phyloP scores from a whole-genome alignment of 2,113 vertebrate species.

The Osmerus mordax region DNA sequence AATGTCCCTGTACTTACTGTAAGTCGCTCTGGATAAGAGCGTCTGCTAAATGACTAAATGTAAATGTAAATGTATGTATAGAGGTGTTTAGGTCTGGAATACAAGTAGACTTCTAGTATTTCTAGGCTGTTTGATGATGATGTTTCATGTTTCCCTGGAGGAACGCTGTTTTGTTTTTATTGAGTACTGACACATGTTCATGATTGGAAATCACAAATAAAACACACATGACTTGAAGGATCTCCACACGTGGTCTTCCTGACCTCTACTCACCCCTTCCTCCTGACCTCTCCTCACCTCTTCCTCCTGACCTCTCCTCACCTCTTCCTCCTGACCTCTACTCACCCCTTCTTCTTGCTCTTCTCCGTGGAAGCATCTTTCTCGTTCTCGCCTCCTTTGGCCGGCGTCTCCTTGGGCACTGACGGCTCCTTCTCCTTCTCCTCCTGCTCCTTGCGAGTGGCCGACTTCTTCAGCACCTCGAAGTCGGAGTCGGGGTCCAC shows the following conservation, averaged over 20 bases:
- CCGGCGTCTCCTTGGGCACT: constrained; percentile 67
- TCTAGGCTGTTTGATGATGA: no score
- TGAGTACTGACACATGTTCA: not conserved
- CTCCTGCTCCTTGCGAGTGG: constrained; percentile 80
- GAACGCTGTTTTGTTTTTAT: no score
- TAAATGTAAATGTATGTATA: no score
- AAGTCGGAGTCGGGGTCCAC: constrained; percentile 87
- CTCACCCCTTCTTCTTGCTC: constrained; percentile 88
- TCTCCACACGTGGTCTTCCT: no score
- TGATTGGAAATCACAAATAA: no score
- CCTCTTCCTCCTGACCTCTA: not conserved
- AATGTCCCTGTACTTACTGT: no score
- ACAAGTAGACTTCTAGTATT: no score
- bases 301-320: not conserved
- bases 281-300: not conserved
- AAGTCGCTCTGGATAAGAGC: no score
- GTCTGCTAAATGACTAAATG: no score
- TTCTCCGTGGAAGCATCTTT: constrained; percentile 89
- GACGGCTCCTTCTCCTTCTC: constrained; percentile 80
- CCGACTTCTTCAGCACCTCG: constrained; percentile 86
- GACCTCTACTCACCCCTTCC: no score
- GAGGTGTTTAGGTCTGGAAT: no score
- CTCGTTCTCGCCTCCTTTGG: constrained; percentile 79
- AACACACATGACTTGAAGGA: not conserved
- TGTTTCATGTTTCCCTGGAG: no score